These are phyloP conservation scores for Carcinoscorpius rotundicauda DNA, from an alignment of 1,140 invertebrate genomes.

Conservation along the genomic window DNA sequence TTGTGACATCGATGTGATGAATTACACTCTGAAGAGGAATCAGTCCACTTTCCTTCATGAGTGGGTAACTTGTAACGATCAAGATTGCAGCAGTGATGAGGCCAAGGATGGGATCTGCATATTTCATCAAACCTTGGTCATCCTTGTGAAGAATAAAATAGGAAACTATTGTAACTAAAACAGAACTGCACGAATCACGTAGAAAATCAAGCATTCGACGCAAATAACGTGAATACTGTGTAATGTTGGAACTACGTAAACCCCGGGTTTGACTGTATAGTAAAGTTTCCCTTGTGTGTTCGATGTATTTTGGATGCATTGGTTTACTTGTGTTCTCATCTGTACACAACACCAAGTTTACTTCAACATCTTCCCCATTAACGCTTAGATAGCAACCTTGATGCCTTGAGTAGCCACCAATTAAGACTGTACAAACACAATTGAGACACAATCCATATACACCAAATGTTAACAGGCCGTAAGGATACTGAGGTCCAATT, in stretches of 20 bases:
- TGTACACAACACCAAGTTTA: constrained; percentile 10
- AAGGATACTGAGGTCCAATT: constrained; percentile 65
- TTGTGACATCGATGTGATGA: constrained; percentile 67
- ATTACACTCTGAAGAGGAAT: constrained; percentile 71
- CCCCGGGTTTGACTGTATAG: no score
- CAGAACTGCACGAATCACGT: constrained; percentile 59
- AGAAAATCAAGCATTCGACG: constrained; percentile 38
- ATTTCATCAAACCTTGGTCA: constrained; percentile 14
- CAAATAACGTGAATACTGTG: no score
- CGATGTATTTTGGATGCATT: no score
- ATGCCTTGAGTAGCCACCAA: constrained; percentile 61
- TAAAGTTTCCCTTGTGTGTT: no score
- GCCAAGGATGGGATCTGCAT: constrained; percentile 16
- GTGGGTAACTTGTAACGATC: constrained; percentile 53
- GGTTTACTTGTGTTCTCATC: no score
- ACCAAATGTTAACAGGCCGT: constrained; percentile 53
- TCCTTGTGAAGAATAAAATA: constrained; percentile 57
- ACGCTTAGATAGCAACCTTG: constrained; percentile 46
- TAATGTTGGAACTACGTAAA: no score
- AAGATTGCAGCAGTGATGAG: constrained; percentile 44
- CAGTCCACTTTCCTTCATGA: constrained; percentile 49
- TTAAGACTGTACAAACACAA: constrained; percentile 53
- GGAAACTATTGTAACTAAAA: constrained; percentile 63
- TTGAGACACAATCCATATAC: constrained; percentile 52
- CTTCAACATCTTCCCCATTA: constrained; percentile 15